Conservation (phyloP, 1,140 invertebrate species). For the Helicorthomorpha holstii region DNA sequence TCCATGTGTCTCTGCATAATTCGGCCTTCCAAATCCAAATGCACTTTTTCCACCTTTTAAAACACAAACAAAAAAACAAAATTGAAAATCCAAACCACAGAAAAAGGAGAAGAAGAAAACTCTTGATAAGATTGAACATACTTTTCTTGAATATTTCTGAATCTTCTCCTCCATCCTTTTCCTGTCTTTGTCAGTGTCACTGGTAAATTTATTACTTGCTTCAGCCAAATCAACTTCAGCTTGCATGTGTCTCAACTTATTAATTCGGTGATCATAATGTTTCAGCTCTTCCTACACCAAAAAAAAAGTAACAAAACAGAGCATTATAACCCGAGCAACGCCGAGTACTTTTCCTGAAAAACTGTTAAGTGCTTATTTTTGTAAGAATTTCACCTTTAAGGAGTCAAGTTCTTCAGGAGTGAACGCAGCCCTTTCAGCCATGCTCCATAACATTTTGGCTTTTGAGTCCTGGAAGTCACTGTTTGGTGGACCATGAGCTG, state of each 20-base stretch:
- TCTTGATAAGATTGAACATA: conserved; percentile 1
- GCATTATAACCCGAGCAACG: no score
- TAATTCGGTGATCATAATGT: conserved; percentile 68
- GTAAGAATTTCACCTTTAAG: conserved; percentile 45
- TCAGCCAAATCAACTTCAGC: conserved; percentile 45
- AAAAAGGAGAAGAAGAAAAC: conserved; percentile 3
- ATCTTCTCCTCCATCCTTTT: conserved; percentile 49
- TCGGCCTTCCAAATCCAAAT: conserved; percentile 55
- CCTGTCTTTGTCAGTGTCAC: conserved; percentile 39
- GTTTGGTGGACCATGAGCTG: conserved; percentile 52
- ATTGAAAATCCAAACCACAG: no score
- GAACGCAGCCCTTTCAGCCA: conserved; percentile 62
- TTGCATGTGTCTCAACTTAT: conserved; percentile 65
- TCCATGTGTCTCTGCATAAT: conserved; percentile 47
- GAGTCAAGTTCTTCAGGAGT: conserved; percentile 60
- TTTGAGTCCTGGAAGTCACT: conserved; percentile 76
- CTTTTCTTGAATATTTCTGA: conserved; percentile 60
- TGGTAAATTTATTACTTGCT: conserved; percentile 35
- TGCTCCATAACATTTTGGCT: conserved; percentile 69
- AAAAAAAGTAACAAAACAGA: no score
- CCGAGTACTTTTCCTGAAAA: no score
- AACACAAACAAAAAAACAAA: conserved; percentile 8
- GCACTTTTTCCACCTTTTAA: conserved; percentile 55
- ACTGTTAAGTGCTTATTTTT: no score
- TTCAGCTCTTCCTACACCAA: conserved; percentile 65